phyloP scores from a whole-genome alignment of 2,888 invertebrate species.

The Drepanosiphum platanoidis region DNA sequence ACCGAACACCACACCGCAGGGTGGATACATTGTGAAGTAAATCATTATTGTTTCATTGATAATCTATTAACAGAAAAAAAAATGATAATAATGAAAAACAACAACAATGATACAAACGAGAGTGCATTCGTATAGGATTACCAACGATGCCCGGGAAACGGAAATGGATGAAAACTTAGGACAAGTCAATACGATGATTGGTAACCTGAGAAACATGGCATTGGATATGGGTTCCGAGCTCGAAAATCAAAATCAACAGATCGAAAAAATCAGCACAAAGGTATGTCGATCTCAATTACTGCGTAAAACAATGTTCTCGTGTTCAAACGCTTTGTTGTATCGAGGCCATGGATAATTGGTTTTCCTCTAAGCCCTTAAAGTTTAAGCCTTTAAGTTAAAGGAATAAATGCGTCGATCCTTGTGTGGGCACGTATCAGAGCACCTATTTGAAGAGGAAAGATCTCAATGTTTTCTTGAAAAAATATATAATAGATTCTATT shows the following conservation, averaged over 20 bases:
- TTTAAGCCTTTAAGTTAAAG: background rate
- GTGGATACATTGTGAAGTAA: constrained; percentile 91
- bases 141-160: constrained; percentile 96
- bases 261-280: constrained; percentile 98
- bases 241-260: constrained; percentile 96
- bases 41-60: background rate
- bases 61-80: background rate
- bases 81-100: too few relatives aligned
- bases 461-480: too few relatives aligned
- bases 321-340: background rate
- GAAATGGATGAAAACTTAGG: constrained; percentile 99
- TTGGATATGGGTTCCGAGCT: constrained; percentile 99
- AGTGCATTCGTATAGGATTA: constrained; percentile 75
- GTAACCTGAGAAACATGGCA: constrained; percentile 99
- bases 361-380: background rate
- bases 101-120: background rate
- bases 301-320: background rate
- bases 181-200: constrained; percentile 97
- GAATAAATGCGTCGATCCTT: background rate
- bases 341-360: too few relatives aligned
- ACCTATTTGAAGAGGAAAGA: too few relatives aligned
- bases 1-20: constrained; percentile 72
- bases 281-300: constrained; percentile 69
- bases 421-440: background rate
- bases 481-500: too few relatives aligned